Evolutionary conservation across 2,888 invertebrate species (phyloP).

Genomic region (Clivina fossor): DNA sequence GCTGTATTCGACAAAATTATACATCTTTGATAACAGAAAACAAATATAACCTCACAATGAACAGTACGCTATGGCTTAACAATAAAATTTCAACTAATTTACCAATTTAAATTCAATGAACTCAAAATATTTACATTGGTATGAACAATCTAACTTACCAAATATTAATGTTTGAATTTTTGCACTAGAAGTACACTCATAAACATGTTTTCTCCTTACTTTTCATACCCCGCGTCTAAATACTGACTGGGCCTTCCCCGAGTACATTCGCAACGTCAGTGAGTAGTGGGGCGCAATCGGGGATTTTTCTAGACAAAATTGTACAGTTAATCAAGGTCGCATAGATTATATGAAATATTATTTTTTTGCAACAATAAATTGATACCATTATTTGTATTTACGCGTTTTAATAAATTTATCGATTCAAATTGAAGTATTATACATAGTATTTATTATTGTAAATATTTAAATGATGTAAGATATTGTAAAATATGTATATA

Average conservation of each 20-base stretch:
- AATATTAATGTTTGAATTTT: slow-evolving; percentile 18
- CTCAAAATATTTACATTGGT: slow-evolving; percentile 4
- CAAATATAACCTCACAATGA: slow-evolving; percentile 10
- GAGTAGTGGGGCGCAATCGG: slow-evolving; percentile 10
- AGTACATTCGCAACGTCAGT: slow-evolving; percentile 7
- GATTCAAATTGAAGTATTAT: too few relatives aligned
- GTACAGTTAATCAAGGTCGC: not conserved
- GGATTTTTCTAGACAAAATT: not conserved
- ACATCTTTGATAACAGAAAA: slow-evolving; percentile 19
- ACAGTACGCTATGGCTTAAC: not conserved
- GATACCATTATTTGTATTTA: too few relatives aligned
- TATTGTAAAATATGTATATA: too few relatives aligned
- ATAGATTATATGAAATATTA: not conserved
- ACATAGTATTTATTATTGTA: too few relatives aligned
- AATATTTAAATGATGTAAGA: too few relatives aligned
- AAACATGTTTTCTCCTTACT: slow-evolving; percentile 13
- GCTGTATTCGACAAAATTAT: slow-evolving; percentile 21
- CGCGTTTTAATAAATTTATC: too few relatives aligned
- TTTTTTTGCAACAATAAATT: too few relatives aligned
- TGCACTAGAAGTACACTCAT: slow-evolving; percentile 1
- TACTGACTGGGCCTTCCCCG: slow-evolving; percentile 26
- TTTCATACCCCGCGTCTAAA: slow-evolving; percentile 3
- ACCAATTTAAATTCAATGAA: not conserved
- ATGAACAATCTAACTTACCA: slow-evolving; percentile 23
- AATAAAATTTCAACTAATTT: not conserved